Conservation (phyloP, 2,888 invertebrate species). For the Hanleya hanleyi region DNA sequence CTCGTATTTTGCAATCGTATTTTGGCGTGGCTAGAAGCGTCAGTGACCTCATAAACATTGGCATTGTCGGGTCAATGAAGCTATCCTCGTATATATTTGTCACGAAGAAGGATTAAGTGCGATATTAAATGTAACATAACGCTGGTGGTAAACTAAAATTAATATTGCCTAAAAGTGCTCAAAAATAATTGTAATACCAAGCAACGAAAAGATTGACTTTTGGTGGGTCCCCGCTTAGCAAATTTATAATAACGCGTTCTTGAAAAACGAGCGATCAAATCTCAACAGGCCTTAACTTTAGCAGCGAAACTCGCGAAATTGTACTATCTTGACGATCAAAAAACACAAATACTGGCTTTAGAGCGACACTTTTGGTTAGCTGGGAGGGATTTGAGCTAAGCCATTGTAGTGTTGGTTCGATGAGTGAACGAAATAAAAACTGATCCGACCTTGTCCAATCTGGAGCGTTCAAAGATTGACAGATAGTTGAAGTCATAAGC, state of each 20-base stretch:
- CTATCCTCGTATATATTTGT: no score
- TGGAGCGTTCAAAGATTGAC: background rate
- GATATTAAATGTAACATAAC: background rate
- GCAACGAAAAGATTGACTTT: background rate
- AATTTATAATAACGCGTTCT: background rate
- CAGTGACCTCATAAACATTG: no score
- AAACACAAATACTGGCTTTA: background rate
- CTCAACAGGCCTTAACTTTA: background rate
- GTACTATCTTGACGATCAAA: background rate
- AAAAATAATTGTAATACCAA: background rate
- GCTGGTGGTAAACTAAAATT: background rate
- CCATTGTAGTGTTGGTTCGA: background rate
- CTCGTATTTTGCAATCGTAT: no score
- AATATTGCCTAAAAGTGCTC: background rate
- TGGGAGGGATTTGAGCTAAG: background rate
- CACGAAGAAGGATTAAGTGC: background rate
- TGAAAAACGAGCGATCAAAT: background rate
- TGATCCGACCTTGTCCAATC: background rate
- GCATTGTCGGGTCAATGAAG: no score
- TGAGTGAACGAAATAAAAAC: background rate
- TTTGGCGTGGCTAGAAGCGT: no score
- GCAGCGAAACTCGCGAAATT: background rate
- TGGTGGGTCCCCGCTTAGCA: background rate
- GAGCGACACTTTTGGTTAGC: background rate
- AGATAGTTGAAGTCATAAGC: background rate